phyloP scores from a whole-genome alignment of 2,797 vertebrate species.

The Erethizon dorsatum region DNA sequence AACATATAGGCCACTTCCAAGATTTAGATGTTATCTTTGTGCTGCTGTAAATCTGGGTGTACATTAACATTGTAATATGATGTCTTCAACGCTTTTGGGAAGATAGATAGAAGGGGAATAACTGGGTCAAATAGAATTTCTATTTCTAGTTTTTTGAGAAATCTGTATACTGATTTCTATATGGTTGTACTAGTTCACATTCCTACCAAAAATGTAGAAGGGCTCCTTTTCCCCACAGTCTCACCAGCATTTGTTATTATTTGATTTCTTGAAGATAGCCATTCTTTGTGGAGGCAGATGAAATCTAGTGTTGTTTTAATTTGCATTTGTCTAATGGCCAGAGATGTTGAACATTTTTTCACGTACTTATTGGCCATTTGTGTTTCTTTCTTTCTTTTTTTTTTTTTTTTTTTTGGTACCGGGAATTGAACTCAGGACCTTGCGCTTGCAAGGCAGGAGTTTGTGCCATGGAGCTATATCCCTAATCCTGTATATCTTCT shows the following conservation, averaged over 20 bases:
- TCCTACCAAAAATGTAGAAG: background rate
- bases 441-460: too few relatives aligned
- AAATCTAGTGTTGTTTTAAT: background rate
- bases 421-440: too few relatives aligned
- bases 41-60: background rate
- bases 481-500: too few relatives aligned
- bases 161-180: background rate
- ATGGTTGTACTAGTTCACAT: background rate
- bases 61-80: background rate
- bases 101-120: background rate
- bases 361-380: background rate
- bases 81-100: background rate
- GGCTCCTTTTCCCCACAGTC: background rate
- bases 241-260: background rate
- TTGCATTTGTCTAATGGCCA: background rate
- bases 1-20: background rate
- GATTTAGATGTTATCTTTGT: background rate
- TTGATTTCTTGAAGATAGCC: background rate
- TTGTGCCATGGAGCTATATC: too few relatives aligned
- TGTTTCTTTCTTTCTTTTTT: too few relatives aligned
- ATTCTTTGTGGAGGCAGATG: background rate
- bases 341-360: background rate
- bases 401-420: too few relatives aligned
- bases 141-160: background rate
- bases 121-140: background rate